Percentiles rank a stretch among this genome's conserved stretches.
Evolutionary conservation across 2,113 vertebrate genomes (phyloP).

Genomic region (Isurus oxyrinchus): DNA sequence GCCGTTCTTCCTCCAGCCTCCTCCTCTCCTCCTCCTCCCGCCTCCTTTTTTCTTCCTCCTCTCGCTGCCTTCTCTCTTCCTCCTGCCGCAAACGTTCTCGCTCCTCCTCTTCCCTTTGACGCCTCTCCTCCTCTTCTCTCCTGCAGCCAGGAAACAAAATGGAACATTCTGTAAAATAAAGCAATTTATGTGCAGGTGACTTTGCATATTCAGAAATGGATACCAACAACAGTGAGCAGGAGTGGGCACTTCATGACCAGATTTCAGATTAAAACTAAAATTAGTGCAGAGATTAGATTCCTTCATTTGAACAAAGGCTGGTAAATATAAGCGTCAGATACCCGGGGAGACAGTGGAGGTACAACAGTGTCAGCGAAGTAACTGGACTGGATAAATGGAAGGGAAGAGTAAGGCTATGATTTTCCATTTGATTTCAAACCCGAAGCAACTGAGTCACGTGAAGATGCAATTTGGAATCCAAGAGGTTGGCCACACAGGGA

Average conservation of each 20-base stretch:
- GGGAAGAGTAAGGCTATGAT: background rate
- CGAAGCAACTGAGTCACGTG: background rate
- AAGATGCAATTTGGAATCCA: background rate
- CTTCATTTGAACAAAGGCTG: background rate
- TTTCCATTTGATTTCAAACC: background rate
- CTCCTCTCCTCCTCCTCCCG: slow-evolving; percentile 82
- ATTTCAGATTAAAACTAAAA: background rate
- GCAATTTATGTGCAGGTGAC: background rate
- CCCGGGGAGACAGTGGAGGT: background rate
- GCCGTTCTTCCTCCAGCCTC: slow-evolving; percentile 79
- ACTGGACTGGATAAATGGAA: background rate
- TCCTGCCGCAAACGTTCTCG: slow-evolving; percentile 75
- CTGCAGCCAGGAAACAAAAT: slow-evolving; percentile 50
- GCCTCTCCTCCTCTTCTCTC: slow-evolving; percentile 84
- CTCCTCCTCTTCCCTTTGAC: slow-evolving; percentile 80
- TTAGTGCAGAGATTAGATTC: background rate
- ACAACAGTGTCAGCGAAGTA: background rate
- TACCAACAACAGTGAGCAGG: background rate
- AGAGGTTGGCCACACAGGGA: background rate
- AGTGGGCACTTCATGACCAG: background rate
- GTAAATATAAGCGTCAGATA: background rate
- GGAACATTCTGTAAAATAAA: background rate
- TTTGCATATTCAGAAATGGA: background rate
- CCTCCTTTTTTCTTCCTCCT: slow-evolving; percentile 76
- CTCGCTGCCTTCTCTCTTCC: slow-evolving; percentile 71